phyloP scores from a whole-genome alignment of 2,888 invertebrate genomes.

The Myathropa florea region DNA sequence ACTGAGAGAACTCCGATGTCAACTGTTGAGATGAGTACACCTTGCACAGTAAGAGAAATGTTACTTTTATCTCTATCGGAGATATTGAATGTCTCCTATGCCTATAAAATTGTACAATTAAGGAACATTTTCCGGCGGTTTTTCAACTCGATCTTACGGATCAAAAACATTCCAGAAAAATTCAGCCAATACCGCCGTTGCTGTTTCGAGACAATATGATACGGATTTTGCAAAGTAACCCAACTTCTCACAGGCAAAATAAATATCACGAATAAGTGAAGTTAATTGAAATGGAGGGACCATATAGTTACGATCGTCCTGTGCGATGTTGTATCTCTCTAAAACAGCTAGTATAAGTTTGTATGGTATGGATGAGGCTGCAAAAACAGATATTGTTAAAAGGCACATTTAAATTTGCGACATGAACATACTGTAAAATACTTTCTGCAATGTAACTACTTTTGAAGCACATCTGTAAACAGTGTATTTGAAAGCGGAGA shows the following conservation, averaged over 20 bases:
- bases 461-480: constrained; percentile 80
- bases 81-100: constrained; percentile 78
- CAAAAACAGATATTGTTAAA: constrained; percentile 10
- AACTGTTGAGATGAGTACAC: constrained; percentile 76
- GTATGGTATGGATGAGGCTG: constrained; percentile 78
- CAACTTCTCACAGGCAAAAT: constrained; percentile 79
- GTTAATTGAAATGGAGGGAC: constrained; percentile 78
- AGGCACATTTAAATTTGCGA: background rate
- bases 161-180: constrained; percentile 80
- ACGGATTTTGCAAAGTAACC: constrained; percentile 76
- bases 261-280: constrained; percentile 79
- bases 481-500: constrained; percentile 77
- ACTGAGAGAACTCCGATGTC: constrained; percentile 75
- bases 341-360: constrained; percentile 78
- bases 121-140: background rate
- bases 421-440: constrained; percentile 76
- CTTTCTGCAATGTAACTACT: constrained; percentile 77
- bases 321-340: constrained; percentile 76
- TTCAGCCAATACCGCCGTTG: constrained; percentile 76
- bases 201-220: constrained; percentile 75
- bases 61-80: constrained; percentile 78
- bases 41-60: constrained; percentile 78
- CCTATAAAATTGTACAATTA: constrained; percentile 71
- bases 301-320: constrained; percentile 76
- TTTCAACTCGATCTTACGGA: constrained; percentile 74